A percentile compares a stretch with the other conserved stretches of the same genome.
Evolutionary conservation across 2,113 vertebrate species (phyloP).

Genomic region (Deroptyus accipitrinus): DNA sequence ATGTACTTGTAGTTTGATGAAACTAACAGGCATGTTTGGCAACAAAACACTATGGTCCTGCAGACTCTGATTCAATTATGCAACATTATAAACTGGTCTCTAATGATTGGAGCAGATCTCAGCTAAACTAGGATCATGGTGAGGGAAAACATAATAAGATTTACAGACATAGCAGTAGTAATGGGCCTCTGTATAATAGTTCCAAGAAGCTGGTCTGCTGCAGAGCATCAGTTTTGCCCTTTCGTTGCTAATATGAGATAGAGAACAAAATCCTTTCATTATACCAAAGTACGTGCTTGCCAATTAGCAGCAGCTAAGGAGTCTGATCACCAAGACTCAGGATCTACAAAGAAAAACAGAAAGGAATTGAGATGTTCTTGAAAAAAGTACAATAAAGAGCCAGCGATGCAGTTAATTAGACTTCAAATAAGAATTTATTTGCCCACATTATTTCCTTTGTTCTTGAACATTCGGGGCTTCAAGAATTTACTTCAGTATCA

Average conservation of each 20-base stretch:
- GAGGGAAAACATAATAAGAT: constrained; percentile 47
- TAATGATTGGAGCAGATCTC: constrained; percentile 50
- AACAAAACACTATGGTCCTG: constrained; percentile 35
- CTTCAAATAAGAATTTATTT: constrained; percentile 8
- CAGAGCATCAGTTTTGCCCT: constrained; percentile 44
- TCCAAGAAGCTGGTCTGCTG: constrained; percentile 39
- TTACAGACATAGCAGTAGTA: constrained; percentile 49
- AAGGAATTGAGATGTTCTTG: constrained; percentile 32
- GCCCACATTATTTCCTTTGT: not conserved
- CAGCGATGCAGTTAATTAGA: constrained; percentile 19
- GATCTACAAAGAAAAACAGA: constrained; percentile 14
- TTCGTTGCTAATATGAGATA: constrained; percentile 17
- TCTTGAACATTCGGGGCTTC: not conserved
- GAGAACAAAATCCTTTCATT: constrained; percentile 38
- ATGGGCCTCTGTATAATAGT: not conserved
- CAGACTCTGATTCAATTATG: constrained; percentile 60
- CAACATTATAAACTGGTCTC: constrained; percentile 47
- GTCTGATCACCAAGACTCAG: constrained; percentile 11
- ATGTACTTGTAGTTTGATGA: constrained; percentile 36
- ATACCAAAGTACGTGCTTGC: not conserved
- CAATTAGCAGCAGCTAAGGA: constrained; percentile 50
- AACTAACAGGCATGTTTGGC: constrained; percentile 46
- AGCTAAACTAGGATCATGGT: constrained; percentile 20
- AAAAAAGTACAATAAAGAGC: constrained; percentile 18
- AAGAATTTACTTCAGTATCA: not conserved